Evolutionary conservation across 1,140 invertebrate genomes (phyloP), one percentile per base, ranked within the genome.

Genomic region (Globodera rostochiensis): DNA sequence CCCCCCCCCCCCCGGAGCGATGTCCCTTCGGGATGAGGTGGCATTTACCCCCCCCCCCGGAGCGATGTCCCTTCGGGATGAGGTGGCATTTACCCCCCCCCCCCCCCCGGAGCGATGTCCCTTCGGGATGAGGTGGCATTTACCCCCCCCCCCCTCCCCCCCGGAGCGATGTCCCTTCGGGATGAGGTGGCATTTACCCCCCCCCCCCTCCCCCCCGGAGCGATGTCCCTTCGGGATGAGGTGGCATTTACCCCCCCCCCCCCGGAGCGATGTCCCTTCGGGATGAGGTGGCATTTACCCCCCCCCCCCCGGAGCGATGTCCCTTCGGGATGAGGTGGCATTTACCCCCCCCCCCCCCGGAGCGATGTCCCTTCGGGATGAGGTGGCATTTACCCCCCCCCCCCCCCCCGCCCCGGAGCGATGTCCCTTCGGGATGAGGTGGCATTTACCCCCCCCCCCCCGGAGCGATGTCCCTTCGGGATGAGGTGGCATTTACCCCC

Each of bases 101-200:
- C n/a, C n/a, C n/a, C 86, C 6, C 69, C 83, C 19, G 84, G 82
- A 85, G 47, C 85, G 82, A 6, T 86, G 86, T 77, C 86, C 86
- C 19, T 87, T 86, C 73, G 86, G 86, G 70, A 80, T 86, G 50
- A 53, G 84, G 67, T 25, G 47, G 57, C 57, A 64, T 64, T 64
- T 53, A 1, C 7, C 4, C 50, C n/a, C n/a, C n/a, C n/a, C n/a
- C n/a, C n/a, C n/a, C n/a, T n/a, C n/a, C n/a, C 86, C 6, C 69
- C 83, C 19, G 84, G 82, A 85, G 47, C 85, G 82, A 6, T 86
- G 86, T 77, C 86, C 86, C 19, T 87, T 86, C 73, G 86, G 86
- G 70, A 80, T 86, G 50, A 53, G 84, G 67, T 25, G 47, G 57
- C 57, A 64, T 64, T 64, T 53, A 1, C 7, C 4, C 50, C n/a